Percentiles rank a stretch among this genome's conserved stretches.
Evolutionary conservation across 2,797 vertebrate genomes (phyloP).

Genomic region (Erpetoichthys calabaricus): DNA sequence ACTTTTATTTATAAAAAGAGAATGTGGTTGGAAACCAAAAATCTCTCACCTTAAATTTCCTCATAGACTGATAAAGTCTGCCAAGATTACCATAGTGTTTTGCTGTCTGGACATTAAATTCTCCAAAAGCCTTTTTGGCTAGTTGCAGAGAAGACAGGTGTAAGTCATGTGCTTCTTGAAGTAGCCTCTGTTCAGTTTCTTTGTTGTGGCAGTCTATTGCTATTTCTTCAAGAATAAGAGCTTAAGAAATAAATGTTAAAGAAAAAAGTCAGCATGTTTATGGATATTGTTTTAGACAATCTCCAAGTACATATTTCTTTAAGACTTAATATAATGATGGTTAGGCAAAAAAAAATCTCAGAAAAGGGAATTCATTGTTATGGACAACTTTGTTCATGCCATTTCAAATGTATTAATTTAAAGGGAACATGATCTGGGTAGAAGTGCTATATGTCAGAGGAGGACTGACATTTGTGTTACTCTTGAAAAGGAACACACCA

Average conservation of each 20-base stretch:
- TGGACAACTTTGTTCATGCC: not conserved
- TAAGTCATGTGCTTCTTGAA: conserved; percentile 93
- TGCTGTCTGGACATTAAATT: conserved; percentile 96
- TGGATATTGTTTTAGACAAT: not conserved
- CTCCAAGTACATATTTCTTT: not conserved
- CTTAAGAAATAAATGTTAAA: conserved; percentile 31
- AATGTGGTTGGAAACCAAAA: not conserved
- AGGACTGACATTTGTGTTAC: not conserved
- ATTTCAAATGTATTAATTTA: no score
- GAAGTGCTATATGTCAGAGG: not conserved
- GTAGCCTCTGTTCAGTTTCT: conserved; percentile 89
- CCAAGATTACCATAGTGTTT: conserved; percentile 98
- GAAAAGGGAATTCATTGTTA: not conserved
- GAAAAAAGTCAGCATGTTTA: not conserved
- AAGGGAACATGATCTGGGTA: not conserved
- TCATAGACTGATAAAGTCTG: conserved; percentile 96
- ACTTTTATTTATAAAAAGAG: no score
- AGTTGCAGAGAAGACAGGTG: conserved; percentile 92
- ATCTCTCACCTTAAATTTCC: conserved; percentile 84
- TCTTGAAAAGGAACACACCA: no score
- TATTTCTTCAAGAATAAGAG: conserved; percentile 94
- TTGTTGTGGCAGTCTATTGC: conserved; percentile 98
- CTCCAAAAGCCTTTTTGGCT: conserved; percentile 95
- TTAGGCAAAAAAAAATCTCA: not conserved
- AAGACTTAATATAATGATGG: not conserved